Evolutionary conservation across 1,140 invertebrate species (phyloP).

Genomic region (Andrena cerasifolii): DNA sequence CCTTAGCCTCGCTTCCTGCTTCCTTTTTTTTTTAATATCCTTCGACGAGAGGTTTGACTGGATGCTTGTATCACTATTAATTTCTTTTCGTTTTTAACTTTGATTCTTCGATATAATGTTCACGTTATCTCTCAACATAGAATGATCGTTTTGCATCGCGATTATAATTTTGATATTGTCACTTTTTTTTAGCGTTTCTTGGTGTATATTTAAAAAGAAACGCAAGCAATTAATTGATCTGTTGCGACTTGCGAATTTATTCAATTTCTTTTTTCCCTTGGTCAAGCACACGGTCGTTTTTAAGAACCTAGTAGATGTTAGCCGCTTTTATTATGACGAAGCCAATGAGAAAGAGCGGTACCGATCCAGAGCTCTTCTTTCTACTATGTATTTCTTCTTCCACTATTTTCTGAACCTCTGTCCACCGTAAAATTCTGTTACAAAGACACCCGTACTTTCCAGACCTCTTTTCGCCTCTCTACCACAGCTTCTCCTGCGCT

Average conservation of each 20-base stretch:
- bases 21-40: slow-evolving; percentile 70
- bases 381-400: slow-evolving; percentile 17
- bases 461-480: slow-evolving; percentile 36
- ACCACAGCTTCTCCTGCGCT: slow-evolving; percentile 77
- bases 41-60: slow-evolving; percentile 64
- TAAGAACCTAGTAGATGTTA: slow-evolving; percentile 74
- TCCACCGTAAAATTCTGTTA: slow-evolving; percentile 24
- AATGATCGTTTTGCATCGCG: neutral
- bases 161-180: no score
- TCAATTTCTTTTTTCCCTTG: neutral
- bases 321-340: slow-evolving; percentile 75
- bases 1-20: slow-evolving; percentile 78
- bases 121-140: no score
- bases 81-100: neutral
- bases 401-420: slow-evolving; percentile 28
- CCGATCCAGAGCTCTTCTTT: slow-evolving; percentile 40
- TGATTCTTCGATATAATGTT: slow-evolving; percentile 18
- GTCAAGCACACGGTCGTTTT: slow-evolving; percentile 74
- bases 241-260: neutral
- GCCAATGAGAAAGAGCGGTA: slow-evolving; percentile 62
- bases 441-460: slow-evolving; percentile 1
- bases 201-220: no score
- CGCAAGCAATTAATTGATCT: no score
- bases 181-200: no score
- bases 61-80: slow-evolving; percentile 67